Conservation (phyloP, 2,797 vertebrate genomes). For the Enteromius trimaculatus region DNA sequence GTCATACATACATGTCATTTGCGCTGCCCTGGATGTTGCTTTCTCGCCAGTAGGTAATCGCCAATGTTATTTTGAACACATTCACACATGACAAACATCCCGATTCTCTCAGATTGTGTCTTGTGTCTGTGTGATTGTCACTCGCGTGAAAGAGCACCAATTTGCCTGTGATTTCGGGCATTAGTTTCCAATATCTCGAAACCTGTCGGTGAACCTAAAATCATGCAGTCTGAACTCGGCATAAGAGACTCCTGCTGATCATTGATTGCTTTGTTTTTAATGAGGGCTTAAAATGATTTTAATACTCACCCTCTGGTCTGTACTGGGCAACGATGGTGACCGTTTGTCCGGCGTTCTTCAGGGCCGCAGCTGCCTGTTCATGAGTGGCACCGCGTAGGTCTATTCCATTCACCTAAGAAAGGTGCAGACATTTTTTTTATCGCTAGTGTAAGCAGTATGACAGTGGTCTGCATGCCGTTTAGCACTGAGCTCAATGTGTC, state of each 20-base stretch:
- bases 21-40: too few relatives aligned
- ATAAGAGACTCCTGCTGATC: slow-evolving; percentile 13
- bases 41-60: too few relatives aligned
- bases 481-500: background rate
- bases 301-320: slow-evolving; percentile 91
- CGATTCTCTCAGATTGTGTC: too few relatives aligned
- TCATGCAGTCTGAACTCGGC: too few relatives aligned
- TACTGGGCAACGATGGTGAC: slow-evolving; percentile 96
- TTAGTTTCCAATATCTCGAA: too few relatives aligned
- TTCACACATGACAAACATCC: too few relatives aligned
- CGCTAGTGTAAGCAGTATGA: background rate
- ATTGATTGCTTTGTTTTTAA: slow-evolving; percentile 5
- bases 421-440: background rate
- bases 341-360: slow-evolving; percentile 95
- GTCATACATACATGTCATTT: too few relatives aligned
- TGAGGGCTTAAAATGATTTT: background rate
- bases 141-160: too few relatives aligned
- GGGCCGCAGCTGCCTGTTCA: slow-evolving; percentile 91
- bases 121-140: too few relatives aligned
- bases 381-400: slow-evolving; percentile 93
- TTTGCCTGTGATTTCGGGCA: too few relatives aligned
- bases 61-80: too few relatives aligned
- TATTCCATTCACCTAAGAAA: slow-evolving; percentile 90
- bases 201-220: too few relatives aligned
- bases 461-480: background rate